Evolutionary conservation across 2,113 vertebrate genomes (phyloP), one percentile per base, ranked within the genome.

Genomic region (Myotis davidii): DNA sequence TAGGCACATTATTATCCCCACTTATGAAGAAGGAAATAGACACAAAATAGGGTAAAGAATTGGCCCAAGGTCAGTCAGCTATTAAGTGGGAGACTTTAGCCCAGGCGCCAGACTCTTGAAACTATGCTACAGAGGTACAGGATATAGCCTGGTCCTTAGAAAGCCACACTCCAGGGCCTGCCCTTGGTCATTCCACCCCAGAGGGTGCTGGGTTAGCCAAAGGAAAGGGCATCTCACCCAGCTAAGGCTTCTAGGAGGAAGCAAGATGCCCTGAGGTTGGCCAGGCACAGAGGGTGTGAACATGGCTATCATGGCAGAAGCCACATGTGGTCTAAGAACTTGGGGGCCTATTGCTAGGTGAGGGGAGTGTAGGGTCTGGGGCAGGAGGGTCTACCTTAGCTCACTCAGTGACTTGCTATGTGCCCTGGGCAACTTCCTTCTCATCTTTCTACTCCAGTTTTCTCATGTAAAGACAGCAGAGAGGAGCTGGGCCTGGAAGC

Each of bases 401-500:
- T 83, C 0, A 2, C 18, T 72, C 13, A 11, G 61, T 0, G 23
- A 8, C 32, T 21, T 39, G 20, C 84, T 39, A 0, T 18, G 27
- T 42, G 29, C 59, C 3, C 48, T 34, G 3, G 48, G 27, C 25
- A 32, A 8, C 6, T 18, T 39, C 70, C 42, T 65, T 23, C 37
- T 77, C 76, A 37, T 32, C 54, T 18, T n/a, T 34, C 17, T 4
- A 2, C 18, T 54, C 34, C 29, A 7, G 45, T 37, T 56, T 74
- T 42, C 6, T 52, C 54, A 7, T 0, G 1, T 20, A 37, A 3
- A 17, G 13, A 45, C n/a, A 56, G 59, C 3, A 3, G 61, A 29
- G 13, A 8, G 69, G n/a, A 50, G 20, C 50, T 2, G 6, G 45
- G n/a, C 13, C 0, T 0, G 32, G 65, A 11, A 21, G 23, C 45